Percentiles rank a stretch among this genome's conserved stretches.
Conservation (phyloP, 1,140 invertebrate species). For the Nixonia krombeini region DNA sequence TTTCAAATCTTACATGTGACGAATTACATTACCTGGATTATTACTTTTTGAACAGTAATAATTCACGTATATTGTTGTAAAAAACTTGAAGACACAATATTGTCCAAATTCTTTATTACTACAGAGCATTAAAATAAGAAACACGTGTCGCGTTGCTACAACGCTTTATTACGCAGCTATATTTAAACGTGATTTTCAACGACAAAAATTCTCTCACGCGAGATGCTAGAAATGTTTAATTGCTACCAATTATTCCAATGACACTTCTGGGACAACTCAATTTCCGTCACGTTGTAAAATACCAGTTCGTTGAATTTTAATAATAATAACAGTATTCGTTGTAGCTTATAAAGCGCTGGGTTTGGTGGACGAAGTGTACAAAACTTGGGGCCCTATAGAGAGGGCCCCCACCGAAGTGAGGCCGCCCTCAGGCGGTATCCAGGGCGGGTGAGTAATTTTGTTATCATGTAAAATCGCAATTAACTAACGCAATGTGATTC, state of each 20-base stretch:
- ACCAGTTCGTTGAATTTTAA: background rate
- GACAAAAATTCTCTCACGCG: background rate
- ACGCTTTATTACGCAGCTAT: background rate
- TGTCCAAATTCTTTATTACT: background rate
- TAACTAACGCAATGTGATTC: too few relatives aligned
- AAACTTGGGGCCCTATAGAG: conserved; percentile 58
- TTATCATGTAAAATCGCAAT: background rate
- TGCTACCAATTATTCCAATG: background rate
- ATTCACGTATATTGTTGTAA: too few relatives aligned
- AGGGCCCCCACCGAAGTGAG: conserved; percentile 56
- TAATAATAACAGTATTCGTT: conserved; percentile 24
- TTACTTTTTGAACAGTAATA: too few relatives aligned
- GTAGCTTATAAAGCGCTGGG: conserved; percentile 65
- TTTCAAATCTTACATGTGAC: too few relatives aligned
- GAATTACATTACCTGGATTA: too few relatives aligned
- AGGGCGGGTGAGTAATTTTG: conserved; percentile 48
- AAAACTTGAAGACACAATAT: too few relatives aligned
- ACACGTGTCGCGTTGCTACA: background rate
- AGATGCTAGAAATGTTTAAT: background rate
- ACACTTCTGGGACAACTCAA: background rate
- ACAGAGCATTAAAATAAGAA: background rate
- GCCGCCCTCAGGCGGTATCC: conserved; percentile 61
- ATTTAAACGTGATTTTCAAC: background rate
- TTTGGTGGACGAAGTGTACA: conserved; percentile 49
- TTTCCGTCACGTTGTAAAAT: conserved; percentile 7